A percentile compares a stretch with the other conserved stretches of the same genome.
Conservation (phyloP, 1,140 invertebrate species). For the Pinna nobilis region DNA sequence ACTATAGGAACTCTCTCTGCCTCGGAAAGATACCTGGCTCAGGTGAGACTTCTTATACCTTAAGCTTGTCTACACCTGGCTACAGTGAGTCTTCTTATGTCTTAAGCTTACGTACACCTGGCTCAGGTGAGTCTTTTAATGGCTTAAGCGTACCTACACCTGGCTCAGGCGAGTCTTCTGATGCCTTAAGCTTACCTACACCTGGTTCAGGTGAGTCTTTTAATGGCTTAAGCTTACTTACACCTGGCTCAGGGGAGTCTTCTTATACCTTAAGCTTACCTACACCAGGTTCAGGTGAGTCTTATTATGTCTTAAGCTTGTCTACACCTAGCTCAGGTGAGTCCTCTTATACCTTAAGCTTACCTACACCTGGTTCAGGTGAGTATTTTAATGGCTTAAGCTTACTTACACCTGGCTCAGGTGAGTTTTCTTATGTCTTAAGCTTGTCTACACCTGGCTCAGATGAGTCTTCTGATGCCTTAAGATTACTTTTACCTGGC, state of each 20-base stretch:
- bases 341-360: too few relatives aligned
- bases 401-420: too few relatives aligned
- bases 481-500: too few relatives aligned
- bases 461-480: too few relatives aligned
- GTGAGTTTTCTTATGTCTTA: too few relatives aligned
- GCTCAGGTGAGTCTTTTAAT: background rate
- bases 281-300: too few relatives aligned
- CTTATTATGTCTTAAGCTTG: background rate
- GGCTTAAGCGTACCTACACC: background rate
- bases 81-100: background rate
- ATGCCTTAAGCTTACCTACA: too few relatives aligned
- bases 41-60: background rate
- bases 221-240: background rate
- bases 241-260: background rate
- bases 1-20: background rate
- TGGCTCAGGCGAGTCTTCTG: background rate
- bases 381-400: too few relatives aligned
- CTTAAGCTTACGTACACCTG: background rate
- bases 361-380: too few relatives aligned
- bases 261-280: too few relatives aligned
- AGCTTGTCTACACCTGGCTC: too few relatives aligned
- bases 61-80: background rate
- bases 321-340: background rate
- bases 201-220: background rate
- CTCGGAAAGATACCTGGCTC: constrained; percentile 4